These are phyloP conservation scores for Morelia viridis DNA, from an alignment of 2,797 vertebrate genomes.

Conservation along the genomic window DNA sequence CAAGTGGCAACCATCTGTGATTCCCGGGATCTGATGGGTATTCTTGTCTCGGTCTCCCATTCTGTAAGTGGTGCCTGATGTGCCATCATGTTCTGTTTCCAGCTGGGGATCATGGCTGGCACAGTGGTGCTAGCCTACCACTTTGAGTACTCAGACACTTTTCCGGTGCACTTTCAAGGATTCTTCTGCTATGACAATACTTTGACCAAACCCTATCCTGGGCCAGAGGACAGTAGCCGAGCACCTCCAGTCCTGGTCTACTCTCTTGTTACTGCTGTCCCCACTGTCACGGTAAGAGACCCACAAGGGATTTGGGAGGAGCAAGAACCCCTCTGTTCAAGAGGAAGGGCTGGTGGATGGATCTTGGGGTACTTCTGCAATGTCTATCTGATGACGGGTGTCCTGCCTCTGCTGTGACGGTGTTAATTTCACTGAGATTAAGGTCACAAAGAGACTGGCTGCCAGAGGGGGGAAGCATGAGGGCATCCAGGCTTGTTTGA, in stretches of 20 bases:
- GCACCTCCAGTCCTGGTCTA: constrained; percentile 89
- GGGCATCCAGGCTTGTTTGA: not conserved
- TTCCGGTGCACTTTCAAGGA: constrained; percentile 88
- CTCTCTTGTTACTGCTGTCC: constrained; percentile 87
- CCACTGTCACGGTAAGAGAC: constrained; percentile 83
- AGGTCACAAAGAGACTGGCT: not conserved
- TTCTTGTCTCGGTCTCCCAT: not conserved
- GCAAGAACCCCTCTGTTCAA: not conserved
- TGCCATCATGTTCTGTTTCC: constrained; percentile 73
- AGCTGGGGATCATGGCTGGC: constrained; percentile 90
- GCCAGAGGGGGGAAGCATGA: not conserved
- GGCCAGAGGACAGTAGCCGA: constrained; percentile 87
- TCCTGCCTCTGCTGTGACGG: not conserved
- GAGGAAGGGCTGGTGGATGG: not conserved
- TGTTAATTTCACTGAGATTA: not conserved
- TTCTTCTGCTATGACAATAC: constrained; percentile 92
- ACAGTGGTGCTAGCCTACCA: constrained; percentile 90
- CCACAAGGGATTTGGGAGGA: not conserved
- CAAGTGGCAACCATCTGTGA: not conserved
- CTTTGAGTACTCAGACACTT: constrained; percentile 92
- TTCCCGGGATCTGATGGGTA: not conserved
- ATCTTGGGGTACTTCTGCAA: constrained; percentile 5
- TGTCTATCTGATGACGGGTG: not conserved
- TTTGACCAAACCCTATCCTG: constrained; percentile 87
- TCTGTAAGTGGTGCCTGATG: not conserved